Evolutionary conservation across 1,140 invertebrate species (phyloP).

Genomic region (Drosophila serrata): DNA sequence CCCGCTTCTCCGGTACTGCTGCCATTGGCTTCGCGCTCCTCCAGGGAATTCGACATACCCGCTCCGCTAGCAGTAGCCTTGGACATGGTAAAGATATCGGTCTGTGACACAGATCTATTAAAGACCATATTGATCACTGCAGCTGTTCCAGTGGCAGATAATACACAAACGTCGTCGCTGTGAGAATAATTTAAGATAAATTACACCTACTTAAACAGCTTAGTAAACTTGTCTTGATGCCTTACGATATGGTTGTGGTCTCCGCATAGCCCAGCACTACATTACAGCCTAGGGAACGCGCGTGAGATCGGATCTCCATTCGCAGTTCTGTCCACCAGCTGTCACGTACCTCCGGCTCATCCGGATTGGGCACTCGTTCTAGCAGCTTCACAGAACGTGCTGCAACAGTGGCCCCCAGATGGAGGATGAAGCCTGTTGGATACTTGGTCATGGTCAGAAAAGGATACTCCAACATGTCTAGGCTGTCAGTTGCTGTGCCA

Average conservation of each 20-base stretch:
- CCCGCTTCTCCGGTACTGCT: slow-evolving; percentile 48
- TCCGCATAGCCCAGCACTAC: slow-evolving; percentile 97
- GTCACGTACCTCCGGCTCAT: slow-evolving; percentile 96
- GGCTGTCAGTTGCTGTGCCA: slow-evolving; percentile 87
- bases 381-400: slow-evolving; percentile 95
- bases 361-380: slow-evolving; percentile 92
- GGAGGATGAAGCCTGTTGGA: slow-evolving; percentile 94
- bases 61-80: slow-evolving; percentile 42
- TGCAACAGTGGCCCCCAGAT: slow-evolving; percentile 95
- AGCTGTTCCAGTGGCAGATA: slow-evolving; percentile 97
- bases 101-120: slow-evolving; percentile 80
- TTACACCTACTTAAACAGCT: background rate
- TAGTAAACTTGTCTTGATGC: background rate
- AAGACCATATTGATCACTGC: slow-evolving; percentile 91
- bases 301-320: slow-evolving; percentile 97
- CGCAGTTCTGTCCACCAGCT: slow-evolving; percentile 98
- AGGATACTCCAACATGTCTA: slow-evolving; percentile 96
- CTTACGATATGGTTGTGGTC: slow-evolving; percentile 94
- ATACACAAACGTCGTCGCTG: slow-evolving; percentile 97
- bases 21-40: slow-evolving; percentile 71
- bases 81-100: slow-evolving; percentile 72
- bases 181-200: slow-evolving; percentile 34
- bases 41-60: slow-evolving; percentile 74
- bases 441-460: slow-evolving; percentile 97
- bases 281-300: slow-evolving; percentile 95